Evolutionary conservation across 2,888 invertebrate genomes (phyloP), one percentile per base, ranked within the genome.

Genomic region (Drosophila longiperda): DNA sequence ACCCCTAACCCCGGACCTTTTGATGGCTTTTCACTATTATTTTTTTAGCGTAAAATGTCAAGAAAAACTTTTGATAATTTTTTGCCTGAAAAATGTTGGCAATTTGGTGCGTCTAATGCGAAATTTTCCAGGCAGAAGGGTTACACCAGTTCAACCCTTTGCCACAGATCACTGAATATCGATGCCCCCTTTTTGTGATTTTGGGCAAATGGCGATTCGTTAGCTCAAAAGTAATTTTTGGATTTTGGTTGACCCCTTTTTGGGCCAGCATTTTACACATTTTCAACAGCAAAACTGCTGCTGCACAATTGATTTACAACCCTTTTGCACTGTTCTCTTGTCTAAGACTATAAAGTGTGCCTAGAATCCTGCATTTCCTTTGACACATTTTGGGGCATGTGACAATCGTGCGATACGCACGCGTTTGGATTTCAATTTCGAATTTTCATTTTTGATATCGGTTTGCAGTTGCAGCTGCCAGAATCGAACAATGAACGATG

Each of bases 351-450:
- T 50, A 52, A 45, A 60, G 17, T 36, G 26, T 12, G 36, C 11
- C 40, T 15, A 23, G 15, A 23, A n/a, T 12, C 36, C 7, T 15
- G 4, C 8, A 12, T 29, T 42, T 38, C 38, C 34, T 17, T 3
- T 45, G 58, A 66, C 63, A 71, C 32, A 17, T 50, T 77, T 78
- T 80, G 86, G 90, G 75, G 85, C 88, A 91, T 76, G 71, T 81
- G 83, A 81, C 87, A 71, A 55, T 62, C 73, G 69, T 68, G 69
- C 66, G 89, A 72, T 80, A 82, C 77, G 81, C 90, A 91, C 90
- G 90, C 84, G 91, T 89, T 59, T 90, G 78, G 74, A 86, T 91
- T 87, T 83, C 88, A 77, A 68, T 76, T 84, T 81, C 45, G 58
- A 68, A 26, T 73, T 33, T 68, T 75, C 38, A 33, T 38, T 66